Evolutionary conservation across 2,113 vertebrate genomes (phyloP), one percentile per base, ranked within the genome.

Genomic region (Lamprotornis superbus): DNA sequence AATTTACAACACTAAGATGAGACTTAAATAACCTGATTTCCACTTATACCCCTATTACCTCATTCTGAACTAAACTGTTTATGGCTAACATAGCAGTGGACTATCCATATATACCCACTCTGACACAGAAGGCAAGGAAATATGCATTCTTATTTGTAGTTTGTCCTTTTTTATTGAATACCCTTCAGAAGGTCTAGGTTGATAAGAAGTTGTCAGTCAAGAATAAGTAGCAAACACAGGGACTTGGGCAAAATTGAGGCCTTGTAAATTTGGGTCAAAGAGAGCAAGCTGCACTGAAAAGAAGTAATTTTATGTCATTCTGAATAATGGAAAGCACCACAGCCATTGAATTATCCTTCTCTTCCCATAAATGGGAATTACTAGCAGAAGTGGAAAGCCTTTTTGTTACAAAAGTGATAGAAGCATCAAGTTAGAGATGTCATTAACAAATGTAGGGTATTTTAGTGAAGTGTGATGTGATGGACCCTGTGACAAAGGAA

Each of bases 251-350:
- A 90, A 97, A 92, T 63, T 70, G 79, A 88, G 50, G 92, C 56
- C n/a, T 76, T 88, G 55, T 77, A 95, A 92, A 96, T 90, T 93
- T 86, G 79, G 71, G 91, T 95, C 86, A 95, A 86, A 94, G 60
- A 92, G 82, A 90, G 75, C 79, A 93, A 95, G 90, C 56, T 92
- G 46, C 61, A 68, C 20, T 83, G 83, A 94, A 95, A 95, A 92
- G 83, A 93, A 90, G 69, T 81, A 94, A 95, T 94, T 93, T 93
- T 80, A 90, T 86, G 83, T 86, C 73, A 91, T 82, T 89, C 61
- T 91, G 82, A 89, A 87, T 80, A 91, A 93, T 80, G 67, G 74
- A 49, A 85, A 90, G 33, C 53, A 95, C 79, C 82, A 83, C 39
- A 86, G 85, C 57, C 81, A 91, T 79, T 64, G 74, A 92, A 91